Conservation (phyloP, 23 tunicate genomes). For the Styela clava region DNA sequence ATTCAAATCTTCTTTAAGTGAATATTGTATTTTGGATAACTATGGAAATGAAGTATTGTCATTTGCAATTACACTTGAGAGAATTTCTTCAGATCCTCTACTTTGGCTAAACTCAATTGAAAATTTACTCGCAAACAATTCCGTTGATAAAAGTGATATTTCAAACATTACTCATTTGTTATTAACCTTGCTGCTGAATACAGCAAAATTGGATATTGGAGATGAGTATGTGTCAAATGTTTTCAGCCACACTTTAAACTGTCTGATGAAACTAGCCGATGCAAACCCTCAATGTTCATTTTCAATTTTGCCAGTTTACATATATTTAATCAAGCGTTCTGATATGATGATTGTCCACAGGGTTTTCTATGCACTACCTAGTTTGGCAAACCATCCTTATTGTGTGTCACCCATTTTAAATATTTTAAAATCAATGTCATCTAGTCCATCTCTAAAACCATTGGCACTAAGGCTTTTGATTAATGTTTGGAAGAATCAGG, state of each 20-base stretch:
- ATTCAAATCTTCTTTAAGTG: background rate
- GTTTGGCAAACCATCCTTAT: constrained; percentile 34
- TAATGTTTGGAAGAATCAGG: constrained; percentile 51
- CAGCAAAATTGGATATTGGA: background rate
- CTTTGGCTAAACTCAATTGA: background rate
- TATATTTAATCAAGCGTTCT: constrained; percentile 17
- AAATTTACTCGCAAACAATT: background rate
- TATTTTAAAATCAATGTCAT: constrained; percentile 30
- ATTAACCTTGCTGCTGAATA: background rate
- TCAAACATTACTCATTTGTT: background rate
- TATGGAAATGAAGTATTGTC: background rate
- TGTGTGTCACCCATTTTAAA: constrained; percentile 41
- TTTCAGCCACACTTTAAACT: background rate
- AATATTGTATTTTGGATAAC: background rate
- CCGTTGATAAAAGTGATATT: background rate
- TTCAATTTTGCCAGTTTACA: constrained; percentile 35
- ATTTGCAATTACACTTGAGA: background rate
- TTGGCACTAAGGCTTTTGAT: constrained; percentile 33
- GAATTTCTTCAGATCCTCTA: background rate
- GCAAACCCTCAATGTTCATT: constrained; percentile 7
- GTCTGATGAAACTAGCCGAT: background rate
- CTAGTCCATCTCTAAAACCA: constrained; percentile 18
- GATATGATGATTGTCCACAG: background rate
- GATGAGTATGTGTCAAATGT: background rate
- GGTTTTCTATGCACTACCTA: constrained; percentile 27